Base-by-base conservation (phyloP, 2,113 vertebrate species). In the Oreotrochilus melanogaster region DNA sequence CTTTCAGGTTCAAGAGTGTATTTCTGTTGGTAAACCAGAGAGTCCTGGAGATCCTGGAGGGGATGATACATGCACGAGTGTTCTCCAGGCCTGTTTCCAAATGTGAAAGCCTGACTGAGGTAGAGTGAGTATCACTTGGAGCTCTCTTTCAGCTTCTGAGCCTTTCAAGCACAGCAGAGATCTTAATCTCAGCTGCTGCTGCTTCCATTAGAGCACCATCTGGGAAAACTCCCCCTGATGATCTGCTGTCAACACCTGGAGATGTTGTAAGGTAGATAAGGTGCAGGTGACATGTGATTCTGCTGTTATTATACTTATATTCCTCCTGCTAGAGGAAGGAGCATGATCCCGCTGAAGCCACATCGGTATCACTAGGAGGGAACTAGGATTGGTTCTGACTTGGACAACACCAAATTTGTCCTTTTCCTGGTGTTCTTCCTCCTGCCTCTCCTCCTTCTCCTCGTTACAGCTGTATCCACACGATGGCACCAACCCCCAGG, bases 401-500 rank as follows among this genome's bases (percentile, higher is more conserved):
- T 18, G 10, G 14, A 28, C 39, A 65, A 53, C 0, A 4, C 10
- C 2, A 4, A 2, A 21, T 39, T 35, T 45, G 57, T 69, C 35
- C 33, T 75, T 80, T 86, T 54, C 62, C 64, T 35, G 12, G 22
- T 0, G 0, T 39, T 73, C 82, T 92, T 70, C 53, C 53, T 87
- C 39, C 37, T 9, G 1, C 19, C 14, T 73, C 72, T 71, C n/a
- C 65, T 88, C 54, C 45, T 94, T 89, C 22, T 92, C 81, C 21
- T 76, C 51, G 1, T 81, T 86, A 47, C 72, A 58, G 62, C 23
- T 83, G 12, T 37, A 91, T 91, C 93, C 95, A 96, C 93, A 91
- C 8, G 61, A 93, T 94, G 87, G 92, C 92, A 95, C 92, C 88
- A 92, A n/a, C 56, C 60, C 65, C 58, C 61, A 94, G 92, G 60